phyloP scores from a whole-genome alignment of 2,888 invertebrate genomes.

The Toxonevra muliebris region DNA sequence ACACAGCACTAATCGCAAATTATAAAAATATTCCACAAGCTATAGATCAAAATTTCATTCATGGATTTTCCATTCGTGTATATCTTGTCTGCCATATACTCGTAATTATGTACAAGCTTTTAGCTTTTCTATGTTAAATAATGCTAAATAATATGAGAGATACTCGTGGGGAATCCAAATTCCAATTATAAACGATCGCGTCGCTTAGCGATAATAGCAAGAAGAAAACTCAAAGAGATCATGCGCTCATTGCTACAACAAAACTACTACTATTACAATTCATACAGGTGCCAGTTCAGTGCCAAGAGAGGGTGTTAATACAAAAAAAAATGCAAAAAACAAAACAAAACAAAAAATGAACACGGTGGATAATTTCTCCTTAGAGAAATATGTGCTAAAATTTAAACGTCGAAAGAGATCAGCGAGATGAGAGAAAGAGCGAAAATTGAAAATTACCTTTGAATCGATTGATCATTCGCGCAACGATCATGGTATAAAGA shows the following conservation, averaged over 20 bases:
- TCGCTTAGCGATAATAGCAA: no score
- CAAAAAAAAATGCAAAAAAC: no score
- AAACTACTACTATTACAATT: background rate
- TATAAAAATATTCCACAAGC: constrained; percentile 1
- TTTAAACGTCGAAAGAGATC: no score
- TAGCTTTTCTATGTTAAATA: background rate
- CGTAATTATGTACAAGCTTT: background rate
- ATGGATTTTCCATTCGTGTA: constrained; percentile 29
- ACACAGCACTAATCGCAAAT: constrained; percentile 2
- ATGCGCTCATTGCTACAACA: no score
- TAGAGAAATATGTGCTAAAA: no score
- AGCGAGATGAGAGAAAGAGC: no score
- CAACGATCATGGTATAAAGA: constrained; percentile 47
- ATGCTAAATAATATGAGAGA: no score
- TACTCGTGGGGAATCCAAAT: constrained; percentile 26
- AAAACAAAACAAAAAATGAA: no score
- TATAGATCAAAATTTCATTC: constrained; percentile 15
- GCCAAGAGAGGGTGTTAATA: no score
- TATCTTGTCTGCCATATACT: background rate
- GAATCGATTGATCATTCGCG: constrained; percentile 1
- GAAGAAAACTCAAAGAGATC: no score
- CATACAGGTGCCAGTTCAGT: background rate
- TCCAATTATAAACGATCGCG: constrained; percentile 17
- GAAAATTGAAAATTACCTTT: background rate
- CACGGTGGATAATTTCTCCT: no score